A percentile compares a stretch with the other conserved stretches of the same genome.
Evolutionary conservation across 2,888 invertebrate species (phyloP).

Genomic region (Exocentrus adspersus): DNA sequence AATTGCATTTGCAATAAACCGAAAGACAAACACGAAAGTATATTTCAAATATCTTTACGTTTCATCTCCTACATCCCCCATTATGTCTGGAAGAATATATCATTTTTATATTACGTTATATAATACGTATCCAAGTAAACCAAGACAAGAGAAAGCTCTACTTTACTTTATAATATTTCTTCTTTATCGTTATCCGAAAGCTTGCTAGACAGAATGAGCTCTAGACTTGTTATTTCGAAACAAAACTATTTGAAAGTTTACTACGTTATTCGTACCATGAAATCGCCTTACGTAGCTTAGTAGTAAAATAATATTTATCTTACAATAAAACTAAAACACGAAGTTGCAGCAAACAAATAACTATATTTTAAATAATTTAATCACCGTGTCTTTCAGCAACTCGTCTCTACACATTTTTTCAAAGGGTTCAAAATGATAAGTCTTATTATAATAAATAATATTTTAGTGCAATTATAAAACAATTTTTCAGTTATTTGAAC

Average conservation of each 20-base stretch:
- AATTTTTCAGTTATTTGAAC: not conserved
- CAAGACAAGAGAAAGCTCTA: not conserved
- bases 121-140: not conserved
- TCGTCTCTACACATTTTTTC: no score
- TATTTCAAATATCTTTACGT: not conserved
- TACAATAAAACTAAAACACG: no score
- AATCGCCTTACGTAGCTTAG: no score
- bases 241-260: slow-evolving; percentile 1
- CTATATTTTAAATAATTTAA: no score
- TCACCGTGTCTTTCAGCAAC: no score
- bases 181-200: slow-evolving; percentile 1
- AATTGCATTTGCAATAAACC: no score
- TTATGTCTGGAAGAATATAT: not conserved
- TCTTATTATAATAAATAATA: no score
- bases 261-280: no score
- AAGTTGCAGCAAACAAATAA: no score
- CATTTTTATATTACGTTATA: not conserved
- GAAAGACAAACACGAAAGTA: no score
- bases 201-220: not conserved
- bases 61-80: not conserved
- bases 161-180: not conserved
- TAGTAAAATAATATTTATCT: no score
- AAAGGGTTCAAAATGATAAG: no score
- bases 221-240: not conserved
- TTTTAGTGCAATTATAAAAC: not conserved